Conservation (phyloP, 2,113 vertebrate genomes). For the Phocoena sinus region DNA sequence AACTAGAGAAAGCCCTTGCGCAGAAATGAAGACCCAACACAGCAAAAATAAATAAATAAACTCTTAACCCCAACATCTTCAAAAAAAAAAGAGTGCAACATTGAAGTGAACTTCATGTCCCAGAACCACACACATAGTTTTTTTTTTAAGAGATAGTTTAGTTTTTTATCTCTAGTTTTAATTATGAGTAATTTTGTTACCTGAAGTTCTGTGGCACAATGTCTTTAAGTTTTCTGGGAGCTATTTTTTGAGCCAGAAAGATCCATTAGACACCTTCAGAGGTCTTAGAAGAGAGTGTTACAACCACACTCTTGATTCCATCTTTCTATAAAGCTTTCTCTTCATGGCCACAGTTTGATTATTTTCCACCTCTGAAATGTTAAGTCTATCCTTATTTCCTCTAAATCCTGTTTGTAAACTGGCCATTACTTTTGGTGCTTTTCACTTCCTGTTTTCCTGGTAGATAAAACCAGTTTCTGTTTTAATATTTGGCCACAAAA, state of each 20-base stretch:
- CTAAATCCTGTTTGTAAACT: not conserved
- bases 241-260: not conserved
- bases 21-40: too few species aligned
- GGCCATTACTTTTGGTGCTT: not conserved
- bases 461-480: not conserved
- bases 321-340: not conserved
- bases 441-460: not conserved
- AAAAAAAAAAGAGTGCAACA: too few species aligned
- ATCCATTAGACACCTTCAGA: not conserved
- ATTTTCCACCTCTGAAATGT: not conserved
- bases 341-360: not conserved
- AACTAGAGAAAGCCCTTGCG: too few species aligned
- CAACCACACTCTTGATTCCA: not conserved
- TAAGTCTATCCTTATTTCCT: not conserved
- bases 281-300: not conserved
- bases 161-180: not conserved
- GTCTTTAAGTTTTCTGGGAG: not conserved
- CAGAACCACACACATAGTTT: not conserved
- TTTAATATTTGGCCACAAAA: not conserved
- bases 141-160: not conserved
- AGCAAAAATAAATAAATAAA: too few species aligned
- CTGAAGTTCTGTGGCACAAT: not conserved
- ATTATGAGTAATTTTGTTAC: not conserved
- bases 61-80: too few species aligned
- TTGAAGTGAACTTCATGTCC: too few species aligned